phyloP scores from a whole-genome alignment of 2,888 invertebrate genomes.

The Himalopsyche tibetana region DNA sequence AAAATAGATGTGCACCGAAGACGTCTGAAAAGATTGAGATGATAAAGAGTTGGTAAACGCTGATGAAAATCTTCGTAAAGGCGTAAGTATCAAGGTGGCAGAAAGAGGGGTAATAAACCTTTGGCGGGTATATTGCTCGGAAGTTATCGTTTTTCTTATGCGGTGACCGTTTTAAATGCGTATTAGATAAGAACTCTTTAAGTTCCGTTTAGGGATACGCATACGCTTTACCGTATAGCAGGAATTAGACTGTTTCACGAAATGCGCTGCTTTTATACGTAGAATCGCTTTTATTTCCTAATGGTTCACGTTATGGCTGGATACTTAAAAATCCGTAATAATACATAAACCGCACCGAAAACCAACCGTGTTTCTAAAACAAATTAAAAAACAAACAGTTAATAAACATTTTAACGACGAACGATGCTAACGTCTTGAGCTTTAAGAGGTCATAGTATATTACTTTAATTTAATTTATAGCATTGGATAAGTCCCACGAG shows the following conservation, averaged over 20 bases:
- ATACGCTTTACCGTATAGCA: neutral
- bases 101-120: constrained; percentile 31
- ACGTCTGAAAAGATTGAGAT: neutral
- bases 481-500: too few relatives aligned
- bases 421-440: neutral
- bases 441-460: neutral
- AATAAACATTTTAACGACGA: constrained; percentile 1
- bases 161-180: constrained; percentile 22
- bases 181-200: constrained; percentile 10
- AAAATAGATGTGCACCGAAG: neutral
- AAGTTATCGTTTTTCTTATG: constrained; percentile 21
- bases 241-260: neutral
- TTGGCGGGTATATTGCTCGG: constrained; percentile 11
- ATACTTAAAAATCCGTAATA: neutral
- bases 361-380: neutral
- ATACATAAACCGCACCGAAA: neutral
- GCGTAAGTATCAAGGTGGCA: constrained; percentile 26
- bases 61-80: constrained; percentile 16
- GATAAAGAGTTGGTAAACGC: constrained; percentile 9
- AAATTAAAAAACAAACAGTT: neutral
- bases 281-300: neutral
- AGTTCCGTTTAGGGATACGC: constrained; percentile 10
- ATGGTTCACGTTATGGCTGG: neutral
- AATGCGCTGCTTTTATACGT: neutral
- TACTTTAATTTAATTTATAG: neutral